These are phyloP conservation scores for Eubucco bourcierii DNA, from an alignment of 2,113 vertebrate species.

Conservation along the genomic window DNA sequence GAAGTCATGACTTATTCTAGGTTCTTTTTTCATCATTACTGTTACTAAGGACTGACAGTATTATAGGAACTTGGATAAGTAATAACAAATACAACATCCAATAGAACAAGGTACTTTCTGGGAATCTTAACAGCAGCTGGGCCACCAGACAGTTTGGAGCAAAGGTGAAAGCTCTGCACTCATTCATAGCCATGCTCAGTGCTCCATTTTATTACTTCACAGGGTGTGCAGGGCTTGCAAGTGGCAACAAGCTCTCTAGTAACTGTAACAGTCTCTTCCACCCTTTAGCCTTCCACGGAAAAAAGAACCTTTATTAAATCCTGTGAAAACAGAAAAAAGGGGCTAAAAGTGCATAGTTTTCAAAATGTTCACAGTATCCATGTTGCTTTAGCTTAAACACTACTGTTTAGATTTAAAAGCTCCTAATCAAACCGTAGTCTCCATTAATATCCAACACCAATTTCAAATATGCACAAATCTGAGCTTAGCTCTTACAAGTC, in stretches of 20 bases:
- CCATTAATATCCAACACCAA: too few relatives aligned
- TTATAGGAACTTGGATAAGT: neutral
- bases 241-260: neutral
- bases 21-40: neutral
- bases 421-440: neutral
- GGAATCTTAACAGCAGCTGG: neutral
- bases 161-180: conserved; percentile 4
- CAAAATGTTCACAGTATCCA: neutral
- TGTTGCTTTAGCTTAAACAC: neutral
- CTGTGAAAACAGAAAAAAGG: neutral
- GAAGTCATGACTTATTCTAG: neutral
- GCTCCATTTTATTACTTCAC: neutral
- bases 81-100: neutral
- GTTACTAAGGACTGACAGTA: neutral
- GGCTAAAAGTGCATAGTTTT: neutral
- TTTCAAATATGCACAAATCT: neutral
- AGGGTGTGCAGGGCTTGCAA: neutral
- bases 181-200: neutral
- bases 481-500: neutral
- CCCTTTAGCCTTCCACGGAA: neutral
- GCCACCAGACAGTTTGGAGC: neutral
- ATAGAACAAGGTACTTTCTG: neutral
- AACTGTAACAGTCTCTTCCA: neutral
- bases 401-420: neutral
- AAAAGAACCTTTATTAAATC: neutral